Evolutionary conservation across 2,888 invertebrate species (phyloP), one percentile per base, ranked within the genome.

Genomic region (Drosophila aldrichi): DNA sequence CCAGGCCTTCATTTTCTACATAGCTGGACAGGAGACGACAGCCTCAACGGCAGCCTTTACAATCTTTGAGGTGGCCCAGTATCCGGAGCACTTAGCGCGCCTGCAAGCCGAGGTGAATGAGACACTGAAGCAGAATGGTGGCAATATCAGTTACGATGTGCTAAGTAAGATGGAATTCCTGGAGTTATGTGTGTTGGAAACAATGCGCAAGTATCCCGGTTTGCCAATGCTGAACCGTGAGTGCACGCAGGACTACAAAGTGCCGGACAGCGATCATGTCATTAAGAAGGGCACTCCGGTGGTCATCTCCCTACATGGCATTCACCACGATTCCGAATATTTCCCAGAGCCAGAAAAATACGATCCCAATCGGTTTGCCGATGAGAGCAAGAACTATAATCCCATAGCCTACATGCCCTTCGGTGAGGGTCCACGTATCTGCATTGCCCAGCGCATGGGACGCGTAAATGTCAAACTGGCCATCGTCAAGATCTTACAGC

Each of bases 1-100:
- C 0, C 93, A 93, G 65, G 89, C 91, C 0, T 91, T 93, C 29
- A 77, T 93, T 18, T 93, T 94, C 70, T 93, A 93, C 59, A 70
- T 92, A 5, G 94, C 93, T 32, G 94, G 94, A 0, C 92, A 92
- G 44, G 94, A 94, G 77, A 93, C 93, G 0, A 92, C 93, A 0
- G 91, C 93, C 0, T 89, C 93, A 0, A 90, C 93, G 0, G 81
- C 93, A 2, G 87, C 92, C 20, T 93, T 91, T 48, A 90, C 91
- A 2, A 71, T 93, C 7, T 93, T 91, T 63, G 92, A 93, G 68
- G 75, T 94, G 5, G 92, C 93, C 0, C 87, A 92, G 22, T 89
- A 93, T 75, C 91, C 91, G 6, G 90, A 92, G 0, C 71, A 92
- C 0, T 90, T 93, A 40, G 70, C 89, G 22, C 91, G 89, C 34